phyloP scores from a whole-genome alignment of 2,113 vertebrate species.

The Turdus rufiventris region DNA sequence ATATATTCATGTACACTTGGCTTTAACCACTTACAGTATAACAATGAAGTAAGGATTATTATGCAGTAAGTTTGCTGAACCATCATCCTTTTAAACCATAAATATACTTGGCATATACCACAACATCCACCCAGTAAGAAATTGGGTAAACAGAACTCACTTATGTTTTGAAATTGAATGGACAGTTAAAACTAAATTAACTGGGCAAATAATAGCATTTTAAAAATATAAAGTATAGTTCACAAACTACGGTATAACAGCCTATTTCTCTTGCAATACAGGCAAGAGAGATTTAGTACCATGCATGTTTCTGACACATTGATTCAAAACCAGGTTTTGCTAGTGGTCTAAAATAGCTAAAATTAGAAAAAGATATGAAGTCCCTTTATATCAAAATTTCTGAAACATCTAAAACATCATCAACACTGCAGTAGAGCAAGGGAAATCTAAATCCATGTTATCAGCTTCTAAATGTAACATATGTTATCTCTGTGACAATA shows the following conservation, averaged over 20 bases:
- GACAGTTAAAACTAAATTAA: conserved; percentile 11
- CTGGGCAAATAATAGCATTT: conserved; percentile 13
- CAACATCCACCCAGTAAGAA: conserved; percentile 5
- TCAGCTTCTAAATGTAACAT: neutral
- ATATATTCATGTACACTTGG: conserved; percentile 54
- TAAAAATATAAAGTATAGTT: neutral
- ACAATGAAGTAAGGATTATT: conserved; percentile 50
- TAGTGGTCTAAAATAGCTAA: neutral
- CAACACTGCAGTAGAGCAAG: neutral
- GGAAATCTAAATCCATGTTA: neutral
- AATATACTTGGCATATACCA: conserved; percentile 31
- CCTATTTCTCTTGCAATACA: neutral
- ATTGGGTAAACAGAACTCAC: neutral
- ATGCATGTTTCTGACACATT: neutral
- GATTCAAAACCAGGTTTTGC: neutral
- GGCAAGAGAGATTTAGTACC: neutral
- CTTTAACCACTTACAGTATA: conserved; percentile 52
- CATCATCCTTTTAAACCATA: conserved; percentile 40
- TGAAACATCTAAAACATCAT: neutral
- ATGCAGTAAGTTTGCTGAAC: conserved; percentile 44
- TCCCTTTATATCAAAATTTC: neutral
- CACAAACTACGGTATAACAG: neutral
- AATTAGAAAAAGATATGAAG: neutral
- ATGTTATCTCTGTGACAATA: neutral
- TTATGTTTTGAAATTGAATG: conserved; percentile 21